Percentiles rank a stretch among this genome's conserved stretches.
These are phyloP conservation scores for Quadriops clusia DNA, from an alignment of 2,888 invertebrate species.

Conservation along the genomic window DNA sequence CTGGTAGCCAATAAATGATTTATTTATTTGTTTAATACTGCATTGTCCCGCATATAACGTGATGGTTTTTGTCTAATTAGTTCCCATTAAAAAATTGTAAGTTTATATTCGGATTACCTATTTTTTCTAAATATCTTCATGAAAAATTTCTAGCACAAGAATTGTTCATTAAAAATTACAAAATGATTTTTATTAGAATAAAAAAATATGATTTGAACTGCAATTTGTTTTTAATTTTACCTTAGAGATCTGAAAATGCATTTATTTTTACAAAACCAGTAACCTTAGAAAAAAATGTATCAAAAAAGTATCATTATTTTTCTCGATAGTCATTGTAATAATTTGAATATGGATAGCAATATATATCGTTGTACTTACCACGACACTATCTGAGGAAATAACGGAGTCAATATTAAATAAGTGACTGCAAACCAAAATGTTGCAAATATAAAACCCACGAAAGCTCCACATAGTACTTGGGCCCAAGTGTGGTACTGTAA, in stretches of 20 bases:
- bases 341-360: not conserved
- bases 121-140: no score
- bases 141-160: no score
- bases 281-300: not conserved
- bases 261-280: not conserved
- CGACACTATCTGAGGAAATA: constrained; percentile 73
- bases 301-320: constrained; percentile 1
- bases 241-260: not conserved
- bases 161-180: no score
- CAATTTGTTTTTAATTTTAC: constrained; percentile 3
- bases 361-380: constrained; percentile 51
- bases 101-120: no score
- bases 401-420: constrained; percentile 67
- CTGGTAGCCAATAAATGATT: no score
- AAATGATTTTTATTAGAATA: no score
- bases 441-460: constrained; percentile 64
- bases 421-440: constrained; percentile 72
- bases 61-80: no score
- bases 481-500: constrained; percentile 72
- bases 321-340: not conserved
- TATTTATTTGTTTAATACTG: no score
- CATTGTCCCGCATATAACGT: no score
- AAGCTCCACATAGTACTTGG: constrained; percentile 70
- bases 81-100: no score
- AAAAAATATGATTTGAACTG: constrained; percentile 1